Conservation (phyloP, 2,113 vertebrate genomes). For the Saccopteryx leptura region DNA sequence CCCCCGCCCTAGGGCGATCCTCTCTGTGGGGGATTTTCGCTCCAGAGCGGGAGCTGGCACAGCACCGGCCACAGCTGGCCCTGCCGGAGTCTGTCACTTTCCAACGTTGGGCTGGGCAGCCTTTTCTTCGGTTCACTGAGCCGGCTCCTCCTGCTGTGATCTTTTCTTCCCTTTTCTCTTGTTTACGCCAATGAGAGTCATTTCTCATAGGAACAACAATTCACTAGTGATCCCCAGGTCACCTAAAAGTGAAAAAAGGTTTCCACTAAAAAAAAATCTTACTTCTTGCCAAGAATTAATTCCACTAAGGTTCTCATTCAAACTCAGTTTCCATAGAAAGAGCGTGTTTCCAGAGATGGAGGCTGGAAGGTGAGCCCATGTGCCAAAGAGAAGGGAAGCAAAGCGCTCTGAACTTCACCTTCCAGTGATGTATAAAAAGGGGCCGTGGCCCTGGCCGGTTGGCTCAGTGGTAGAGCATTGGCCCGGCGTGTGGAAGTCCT, state of each 20-base stretch:
- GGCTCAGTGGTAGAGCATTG: no score
- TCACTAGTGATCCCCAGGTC: not conserved
- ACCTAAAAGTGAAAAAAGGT: not conserved
- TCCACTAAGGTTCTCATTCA: not conserved
- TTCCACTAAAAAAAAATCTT: not conserved
- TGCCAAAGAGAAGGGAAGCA: not conserved
- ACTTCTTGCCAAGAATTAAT: slow-evolving; percentile 18
- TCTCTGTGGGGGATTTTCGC: not conserved
- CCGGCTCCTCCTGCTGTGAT: not conserved
- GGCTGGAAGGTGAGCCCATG: not conserved
- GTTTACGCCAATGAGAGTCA: not conserved
- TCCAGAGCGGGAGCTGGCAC: not conserved
- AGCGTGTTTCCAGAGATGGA: not conserved
- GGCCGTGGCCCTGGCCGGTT: no score
- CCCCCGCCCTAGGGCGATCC: not conserved
- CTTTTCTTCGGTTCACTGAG: not conserved
- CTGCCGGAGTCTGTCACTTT: not conserved
- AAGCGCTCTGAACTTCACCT: not conserved
- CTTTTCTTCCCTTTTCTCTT: not conserved
- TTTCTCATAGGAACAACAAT: not conserved
- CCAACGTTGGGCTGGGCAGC: not conserved
- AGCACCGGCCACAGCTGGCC: not conserved
- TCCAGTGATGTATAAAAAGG: not conserved
- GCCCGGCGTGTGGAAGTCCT: no score
- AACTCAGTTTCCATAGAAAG: not conserved